Conservation (phyloP, 1,140 invertebrate species). For the Acromyrmex echinatior region DNA sequence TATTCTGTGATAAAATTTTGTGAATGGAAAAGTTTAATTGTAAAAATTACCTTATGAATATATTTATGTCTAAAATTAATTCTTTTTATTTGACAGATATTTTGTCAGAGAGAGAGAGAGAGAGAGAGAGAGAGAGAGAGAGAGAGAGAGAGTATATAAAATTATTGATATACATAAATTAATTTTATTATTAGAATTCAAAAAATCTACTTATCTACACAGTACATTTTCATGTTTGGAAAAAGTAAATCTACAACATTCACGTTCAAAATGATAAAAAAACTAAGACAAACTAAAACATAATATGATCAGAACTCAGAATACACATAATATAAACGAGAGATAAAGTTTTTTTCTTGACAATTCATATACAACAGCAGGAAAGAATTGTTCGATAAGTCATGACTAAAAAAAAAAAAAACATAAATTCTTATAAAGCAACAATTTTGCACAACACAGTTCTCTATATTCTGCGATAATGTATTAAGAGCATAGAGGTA, state of each 20-base stretch:
- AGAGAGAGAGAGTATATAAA: no score
- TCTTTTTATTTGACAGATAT: neutral
- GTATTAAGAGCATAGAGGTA: neutral
- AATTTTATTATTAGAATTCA: neutral
- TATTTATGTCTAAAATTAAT: neutral
- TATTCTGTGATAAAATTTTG: neutral
- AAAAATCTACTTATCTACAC: neutral
- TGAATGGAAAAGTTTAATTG: neutral
- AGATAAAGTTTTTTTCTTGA: neutral
- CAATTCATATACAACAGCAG: neutral
- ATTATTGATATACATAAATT: neutral
- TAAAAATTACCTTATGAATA: neutral
- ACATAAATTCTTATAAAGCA: neutral
- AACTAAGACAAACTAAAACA: neutral
- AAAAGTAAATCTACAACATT: neutral
- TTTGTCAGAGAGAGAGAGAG: neutral
- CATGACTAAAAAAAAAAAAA: neutral
- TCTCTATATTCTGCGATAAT: constrained; percentile 6
- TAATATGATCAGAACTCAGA: neutral
- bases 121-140: no score
- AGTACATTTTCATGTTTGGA: neutral
- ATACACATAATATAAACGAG: neutral
- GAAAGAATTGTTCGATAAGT: no score
- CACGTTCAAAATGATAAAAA: neutral
- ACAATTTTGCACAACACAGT: neutral